A percentile compares a stretch with the other conserved stretches of the same genome.
Conservation (phyloP, 2,888 invertebrate species). For the Hemistola chrysoprasaria region DNA sequence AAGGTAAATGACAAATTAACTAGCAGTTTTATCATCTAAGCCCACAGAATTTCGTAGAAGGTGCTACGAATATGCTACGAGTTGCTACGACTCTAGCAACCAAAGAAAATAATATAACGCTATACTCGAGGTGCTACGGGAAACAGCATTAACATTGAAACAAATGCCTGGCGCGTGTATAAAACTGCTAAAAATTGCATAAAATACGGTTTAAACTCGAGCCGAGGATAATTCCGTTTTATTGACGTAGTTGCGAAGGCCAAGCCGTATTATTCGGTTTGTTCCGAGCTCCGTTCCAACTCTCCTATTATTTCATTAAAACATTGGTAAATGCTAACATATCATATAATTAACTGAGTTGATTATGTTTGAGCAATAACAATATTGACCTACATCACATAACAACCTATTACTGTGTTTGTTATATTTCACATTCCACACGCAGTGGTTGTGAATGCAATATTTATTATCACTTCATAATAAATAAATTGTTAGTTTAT, state of each 20-base stretch:
- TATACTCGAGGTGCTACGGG: background rate
- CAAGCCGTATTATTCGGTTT: conserved; percentile 16
- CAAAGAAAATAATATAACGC: no score
- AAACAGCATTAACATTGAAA: conserved; percentile 8
- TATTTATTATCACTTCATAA: no score
- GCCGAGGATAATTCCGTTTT: conserved; percentile 34
- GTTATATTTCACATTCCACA: background rate
- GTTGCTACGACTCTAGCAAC: background rate
- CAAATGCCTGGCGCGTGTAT: conserved; percentile 18
- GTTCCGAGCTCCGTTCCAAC: conserved; percentile 9
- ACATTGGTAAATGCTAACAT: conserved; percentile 1
- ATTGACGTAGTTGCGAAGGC: conserved; percentile 26
- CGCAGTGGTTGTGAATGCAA: no score
- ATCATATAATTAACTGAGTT: conserved; percentile 2
- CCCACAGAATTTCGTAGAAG: conserved; percentile 6
- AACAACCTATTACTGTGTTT: background rate
- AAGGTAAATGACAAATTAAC: conserved; percentile 23
- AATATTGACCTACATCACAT: background rate
- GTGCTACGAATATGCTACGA: conserved; percentile 1
- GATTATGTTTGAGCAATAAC: conserved; percentile 4
- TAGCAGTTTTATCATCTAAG: conserved; percentile 2
- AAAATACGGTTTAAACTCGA: conserved; percentile 31
- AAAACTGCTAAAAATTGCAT: conserved; percentile 40
- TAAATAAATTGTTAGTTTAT: no score
- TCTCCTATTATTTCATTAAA: conserved; percentile 12